A percentile compares a stretch with the other conserved stretches of the same genome.
These are phyloP conservation scores for Pseudomyrmex cubaensis DNA, from an alignment of 1,140 invertebrate species.

Conservation along the genomic window DNA sequence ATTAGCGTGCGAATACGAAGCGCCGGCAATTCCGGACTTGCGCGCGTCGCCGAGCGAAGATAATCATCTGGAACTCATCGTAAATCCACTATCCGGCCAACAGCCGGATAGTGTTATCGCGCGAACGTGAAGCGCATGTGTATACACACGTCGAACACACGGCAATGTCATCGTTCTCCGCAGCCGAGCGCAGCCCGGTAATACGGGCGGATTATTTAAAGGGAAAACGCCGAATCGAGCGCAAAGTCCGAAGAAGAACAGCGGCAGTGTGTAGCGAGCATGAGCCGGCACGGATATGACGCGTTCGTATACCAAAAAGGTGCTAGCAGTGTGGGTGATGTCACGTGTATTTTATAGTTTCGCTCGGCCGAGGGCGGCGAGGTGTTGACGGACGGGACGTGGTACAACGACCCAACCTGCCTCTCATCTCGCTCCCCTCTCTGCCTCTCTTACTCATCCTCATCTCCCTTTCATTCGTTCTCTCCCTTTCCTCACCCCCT, in stretches of 20 bases:
- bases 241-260: slow-evolving; percentile 39
- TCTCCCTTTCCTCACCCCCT: slow-evolving; percentile 43
- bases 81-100: slow-evolving; percentile 43
- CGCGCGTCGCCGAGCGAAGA: slow-evolving; percentile 41
- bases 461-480: slow-evolving; percentile 51
- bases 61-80: slow-evolving; percentile 59
- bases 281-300: slow-evolving; percentile 71
- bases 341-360: slow-evolving; percentile 84
- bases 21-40: slow-evolving; percentile 51
- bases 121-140: background rate
- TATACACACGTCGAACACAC: background rate
- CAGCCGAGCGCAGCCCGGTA: too few species aligned
- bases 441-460: slow-evolving; percentile 61
- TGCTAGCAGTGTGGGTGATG: slow-evolving; percentile 73
- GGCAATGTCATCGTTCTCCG: slow-evolving; percentile 25
- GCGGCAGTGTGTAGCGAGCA: slow-evolving; percentile 51
- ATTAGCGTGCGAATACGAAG: slow-evolving; percentile 61
- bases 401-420: slow-evolving; percentile 81
- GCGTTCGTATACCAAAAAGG: slow-evolving; percentile 71
- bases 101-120: slow-evolving; percentile 45
- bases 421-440: slow-evolving; percentile 68
- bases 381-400: slow-evolving; percentile 83
- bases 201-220: background rate
- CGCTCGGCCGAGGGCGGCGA: slow-evolving; percentile 77
- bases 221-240: slow-evolving; percentile 29